Evolutionary conservation across 2,888 invertebrate genomes (phyloP).

Genomic region (Chelonus formosanus): DNA sequence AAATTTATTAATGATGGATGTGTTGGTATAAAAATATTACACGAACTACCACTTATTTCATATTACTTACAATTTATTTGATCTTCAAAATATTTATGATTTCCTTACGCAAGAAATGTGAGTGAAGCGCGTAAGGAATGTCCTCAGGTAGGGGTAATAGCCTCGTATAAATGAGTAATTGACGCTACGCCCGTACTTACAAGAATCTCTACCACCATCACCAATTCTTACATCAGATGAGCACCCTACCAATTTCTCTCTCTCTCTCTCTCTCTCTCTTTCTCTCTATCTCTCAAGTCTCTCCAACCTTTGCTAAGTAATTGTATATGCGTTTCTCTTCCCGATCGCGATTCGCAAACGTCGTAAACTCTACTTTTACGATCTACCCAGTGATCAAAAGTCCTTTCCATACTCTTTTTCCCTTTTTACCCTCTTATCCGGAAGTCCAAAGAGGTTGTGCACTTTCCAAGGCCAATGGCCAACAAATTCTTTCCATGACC

Average conservation of each 20-base stretch:
- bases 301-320: neutral
- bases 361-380: conserved; percentile 15
- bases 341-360: conserved; percentile 10
- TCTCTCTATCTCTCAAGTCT: conserved; percentile 9
- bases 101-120: no score
- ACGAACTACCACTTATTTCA: no score
- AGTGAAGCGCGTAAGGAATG: no score
- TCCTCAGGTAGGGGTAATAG: conserved; percentile 34
- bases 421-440: neutral
- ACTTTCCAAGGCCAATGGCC: no score
- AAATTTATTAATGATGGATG: no score
- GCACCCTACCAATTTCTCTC: conserved; percentile 3
- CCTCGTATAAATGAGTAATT: conserved; percentile 40
- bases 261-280: conserved; percentile 13
- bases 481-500: no score
- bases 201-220: conserved; percentile 26
- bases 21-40: no score
- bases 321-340: conserved; percentile 8
- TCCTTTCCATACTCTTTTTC: neutral
- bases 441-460: no score
- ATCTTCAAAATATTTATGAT: no score
- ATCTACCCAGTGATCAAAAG: conserved; percentile 5
- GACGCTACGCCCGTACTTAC: conserved; percentile 28
- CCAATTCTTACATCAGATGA: conserved; percentile 21
- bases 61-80: no score